These are phyloP conservation scores for Colossoma macropomum DNA, from an alignment of 2,113 vertebrate genomes.

Conservation along the genomic window DNA sequence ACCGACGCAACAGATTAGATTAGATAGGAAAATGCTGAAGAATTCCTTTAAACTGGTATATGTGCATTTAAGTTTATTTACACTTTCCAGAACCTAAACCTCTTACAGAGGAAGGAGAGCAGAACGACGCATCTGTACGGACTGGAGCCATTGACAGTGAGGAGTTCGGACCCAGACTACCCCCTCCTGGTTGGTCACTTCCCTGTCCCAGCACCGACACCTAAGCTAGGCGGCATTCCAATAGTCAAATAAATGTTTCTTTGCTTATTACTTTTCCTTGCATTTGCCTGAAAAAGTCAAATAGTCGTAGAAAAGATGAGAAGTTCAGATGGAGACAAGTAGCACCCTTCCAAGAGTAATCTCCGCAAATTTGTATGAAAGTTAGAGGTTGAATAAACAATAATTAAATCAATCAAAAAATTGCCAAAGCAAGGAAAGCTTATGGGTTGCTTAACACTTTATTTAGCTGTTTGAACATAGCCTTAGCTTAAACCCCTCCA, in stretches of 20 bases:
- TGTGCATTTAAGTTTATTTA: not conserved
- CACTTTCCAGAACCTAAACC: constrained; percentile 30
- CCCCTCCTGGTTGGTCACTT: constrained; percentile 73
- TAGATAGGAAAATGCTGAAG: not conserved
- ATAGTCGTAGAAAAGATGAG: too few relatives aligned
- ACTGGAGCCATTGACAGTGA: constrained; percentile 61
- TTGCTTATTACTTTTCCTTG: constrained; percentile 68
- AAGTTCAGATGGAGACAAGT: not conserved
- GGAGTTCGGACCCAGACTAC: constrained; percentile 92
- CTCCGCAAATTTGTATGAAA: too few relatives aligned
- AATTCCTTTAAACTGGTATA: not conserved
- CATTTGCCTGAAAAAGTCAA: too few relatives aligned
- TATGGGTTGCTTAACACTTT: not conserved
- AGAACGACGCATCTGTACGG: constrained; percentile 26
- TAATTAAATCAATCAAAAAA: too few relatives aligned
- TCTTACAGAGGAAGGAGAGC: not conserved
- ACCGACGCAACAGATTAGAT: too few relatives aligned
- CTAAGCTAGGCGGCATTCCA: not conserved
- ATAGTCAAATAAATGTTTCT: constrained; percentile 49
- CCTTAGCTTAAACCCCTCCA: not conserved
- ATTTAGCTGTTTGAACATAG: not conserved
- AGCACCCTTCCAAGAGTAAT: not conserved
- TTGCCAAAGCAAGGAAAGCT: not conserved
- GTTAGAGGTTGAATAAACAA: too few relatives aligned
- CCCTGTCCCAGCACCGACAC: not conserved